Evolutionary conservation across 2,113 vertebrate species (phyloP).

Genomic region (Polyodon spathula): DNA sequence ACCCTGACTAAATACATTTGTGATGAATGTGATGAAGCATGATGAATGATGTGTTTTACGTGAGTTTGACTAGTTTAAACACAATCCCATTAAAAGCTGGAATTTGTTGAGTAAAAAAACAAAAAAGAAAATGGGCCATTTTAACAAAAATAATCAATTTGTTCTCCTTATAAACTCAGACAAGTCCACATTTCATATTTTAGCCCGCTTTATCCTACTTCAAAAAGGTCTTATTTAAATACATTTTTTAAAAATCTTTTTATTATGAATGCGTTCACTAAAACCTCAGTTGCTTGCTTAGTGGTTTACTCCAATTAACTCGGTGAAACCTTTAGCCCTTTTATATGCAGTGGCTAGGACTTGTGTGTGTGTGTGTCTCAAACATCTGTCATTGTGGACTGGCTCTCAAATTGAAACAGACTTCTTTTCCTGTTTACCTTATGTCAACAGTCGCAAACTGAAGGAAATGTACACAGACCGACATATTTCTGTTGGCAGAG

Average conservation of each 20-base stretch:
- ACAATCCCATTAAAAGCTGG: constrained; percentile 52
- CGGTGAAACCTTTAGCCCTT: not conserved
- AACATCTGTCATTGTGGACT: constrained; percentile 21
- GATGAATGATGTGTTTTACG: constrained; percentile 43
- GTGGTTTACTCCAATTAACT: not conserved
- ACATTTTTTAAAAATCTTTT: no score
- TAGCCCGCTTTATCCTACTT: not conserved
- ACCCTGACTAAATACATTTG: constrained; percentile 57
- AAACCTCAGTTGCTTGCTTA: not conserved
- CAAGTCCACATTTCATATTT: not conserved
- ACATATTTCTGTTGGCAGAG: constrained; percentile 60
- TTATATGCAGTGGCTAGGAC: not conserved
- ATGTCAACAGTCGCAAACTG: constrained; percentile 40
- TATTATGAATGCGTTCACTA: not conserved
- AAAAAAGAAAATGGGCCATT: constrained; percentile 48
- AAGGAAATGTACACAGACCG: constrained; percentile 47
- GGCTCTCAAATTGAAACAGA: constrained; percentile 32
- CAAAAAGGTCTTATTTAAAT: no score
- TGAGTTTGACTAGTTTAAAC: constrained; percentile 42
- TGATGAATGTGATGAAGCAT: constrained; percentile 46
- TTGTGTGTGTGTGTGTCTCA: not conserved
- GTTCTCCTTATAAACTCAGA: no score
- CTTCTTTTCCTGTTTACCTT: constrained; percentile 56
- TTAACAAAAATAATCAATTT: no score
- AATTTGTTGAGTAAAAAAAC: constrained; percentile 40